A percentile compares a stretch with the other conserved stretches of the same genome.
phyloP scores from a whole-genome alignment of 2,888 invertebrate species.

The Hypercompe scribonia region DNA sequence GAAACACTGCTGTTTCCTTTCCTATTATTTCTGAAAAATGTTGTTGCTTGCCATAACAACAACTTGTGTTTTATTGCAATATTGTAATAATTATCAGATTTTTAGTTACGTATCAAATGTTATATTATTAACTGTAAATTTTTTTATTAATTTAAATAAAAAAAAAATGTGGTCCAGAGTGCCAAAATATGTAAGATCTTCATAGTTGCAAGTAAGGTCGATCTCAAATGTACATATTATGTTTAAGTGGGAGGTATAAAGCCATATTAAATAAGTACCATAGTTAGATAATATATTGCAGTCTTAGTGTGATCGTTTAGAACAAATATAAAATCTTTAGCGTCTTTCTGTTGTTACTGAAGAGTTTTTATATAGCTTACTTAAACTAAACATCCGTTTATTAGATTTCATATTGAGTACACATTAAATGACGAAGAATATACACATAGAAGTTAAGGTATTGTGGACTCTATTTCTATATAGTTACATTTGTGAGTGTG shows the following conservation, averaged over 20 bases:
- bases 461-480: background rate
- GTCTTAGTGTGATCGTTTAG: conserved; percentile 44
- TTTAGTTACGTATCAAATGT: conserved; percentile 54
- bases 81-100: conserved; percentile 57
- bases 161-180: conserved; percentile 79
- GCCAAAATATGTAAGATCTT: conserved; percentile 84
- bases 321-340: conserved; percentile 9
- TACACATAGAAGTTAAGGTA: background rate
- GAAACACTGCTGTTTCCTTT: conserved; percentile 42
- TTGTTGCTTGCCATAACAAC: conserved; percentile 51
- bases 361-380: background rate
- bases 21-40: conserved; percentile 39
- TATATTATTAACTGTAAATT: conserved; percentile 51
- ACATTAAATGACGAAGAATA: conserved; percentile 21
- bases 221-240: conserved; percentile 84
- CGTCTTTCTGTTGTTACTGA: background rate
- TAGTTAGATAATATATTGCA: conserved; percentile 48
- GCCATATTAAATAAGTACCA: conserved; percentile 56
- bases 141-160: conserved; percentile 34
- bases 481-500: background rate
- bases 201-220: conserved; percentile 78
- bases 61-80: conserved; percentile 53
- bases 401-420: conserved; percentile 5
- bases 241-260: conserved; percentile 54
- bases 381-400: conserved; percentile 3